Evolutionary conservation across 2,113 vertebrate species (phyloP).

Genomic region (Rattus rattus): DNA sequence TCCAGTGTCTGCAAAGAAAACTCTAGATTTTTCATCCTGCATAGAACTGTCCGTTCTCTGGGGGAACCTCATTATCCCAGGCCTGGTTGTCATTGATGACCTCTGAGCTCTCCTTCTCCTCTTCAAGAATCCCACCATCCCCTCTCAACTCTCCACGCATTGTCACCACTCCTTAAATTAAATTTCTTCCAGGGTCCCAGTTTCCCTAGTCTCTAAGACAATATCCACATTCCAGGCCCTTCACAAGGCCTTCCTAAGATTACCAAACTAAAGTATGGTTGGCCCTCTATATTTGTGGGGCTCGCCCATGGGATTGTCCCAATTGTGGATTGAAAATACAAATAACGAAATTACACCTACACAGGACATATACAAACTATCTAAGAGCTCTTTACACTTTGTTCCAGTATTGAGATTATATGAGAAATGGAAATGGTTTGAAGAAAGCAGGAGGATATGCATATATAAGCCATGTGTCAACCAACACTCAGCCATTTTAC

Average conservation of each 20-base stretch:
- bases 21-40: neutral
- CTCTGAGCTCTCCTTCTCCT: neutral
- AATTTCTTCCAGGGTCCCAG: neutral
- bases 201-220: neutral
- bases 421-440: neutral
- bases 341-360: neutral
- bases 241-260: neutral
- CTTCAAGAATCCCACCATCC: neutral
- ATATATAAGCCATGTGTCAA: neutral
- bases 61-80: neutral
- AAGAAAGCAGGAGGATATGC: neutral
- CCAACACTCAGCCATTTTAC: neutral
- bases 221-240: neutral
- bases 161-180: neutral
- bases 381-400: neutral
- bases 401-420: neutral
- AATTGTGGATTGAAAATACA: neutral
- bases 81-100: neutral
- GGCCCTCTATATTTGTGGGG: neutral
- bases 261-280: neutral
- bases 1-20: slow-evolving; percentile 21
- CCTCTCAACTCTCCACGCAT: neutral
- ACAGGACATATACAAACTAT: neutral
- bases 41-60: neutral
- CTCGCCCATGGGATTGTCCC: neutral